phyloP scores from a whole-genome alignment of 2,797 vertebrate species.

The Coregonus suidteri region DNA sequence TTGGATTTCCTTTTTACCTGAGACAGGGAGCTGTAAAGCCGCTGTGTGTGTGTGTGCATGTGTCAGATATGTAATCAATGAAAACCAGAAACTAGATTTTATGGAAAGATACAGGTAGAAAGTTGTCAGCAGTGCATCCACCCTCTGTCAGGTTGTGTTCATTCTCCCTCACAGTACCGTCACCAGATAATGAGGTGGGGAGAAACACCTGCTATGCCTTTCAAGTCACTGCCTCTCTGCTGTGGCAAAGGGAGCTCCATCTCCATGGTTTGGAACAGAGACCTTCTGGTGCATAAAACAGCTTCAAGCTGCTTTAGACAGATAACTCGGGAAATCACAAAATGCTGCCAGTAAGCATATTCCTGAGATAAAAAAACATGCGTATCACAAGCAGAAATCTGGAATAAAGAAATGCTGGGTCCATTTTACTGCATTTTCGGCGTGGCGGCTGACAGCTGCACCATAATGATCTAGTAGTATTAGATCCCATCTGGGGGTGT shows the following conservation, averaged over 20 bases:
- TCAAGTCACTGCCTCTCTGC: slow-evolving; percentile 27
- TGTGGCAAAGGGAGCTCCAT: background rate
- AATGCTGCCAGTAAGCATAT: slow-evolving; percentile 29
- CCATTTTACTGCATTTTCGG: slow-evolving; percentile 21
- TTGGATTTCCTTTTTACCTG: background rate
- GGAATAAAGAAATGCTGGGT: slow-evolving; percentile 34
- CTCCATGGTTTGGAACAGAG: slow-evolving; percentile 29
- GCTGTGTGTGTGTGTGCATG: background rate
- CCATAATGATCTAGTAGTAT: slow-evolving; percentile 28
- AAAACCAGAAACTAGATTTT: slow-evolving; percentile 7
- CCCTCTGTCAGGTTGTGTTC: background rate
- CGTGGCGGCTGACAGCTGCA: slow-evolving; percentile 31
- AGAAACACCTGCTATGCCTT: slow-evolving; percentile 29
- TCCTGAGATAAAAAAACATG: slow-evolving; percentile 28
- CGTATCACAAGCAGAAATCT: slow-evolving; percentile 24
- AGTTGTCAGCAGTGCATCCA: background rate
- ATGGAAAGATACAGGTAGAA: slow-evolving; percentile 30
- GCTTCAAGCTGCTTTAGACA: slow-evolving; percentile 35
- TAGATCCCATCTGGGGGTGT: slow-evolving; percentile 35
- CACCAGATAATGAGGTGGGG: slow-evolving; percentile 19
- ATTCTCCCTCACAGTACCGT: slow-evolving; percentile 19
- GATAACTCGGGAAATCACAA: slow-evolving; percentile 30
- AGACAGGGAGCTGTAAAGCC: background rate
- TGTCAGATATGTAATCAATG: background rate
- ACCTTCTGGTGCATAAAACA: slow-evolving; percentile 34